Percentiles rank a stretch among this genome's conserved stretches.
phyloP scores from a whole-genome alignment of 2,113 vertebrate species.

The Peromyscus polionotus region DNA sequence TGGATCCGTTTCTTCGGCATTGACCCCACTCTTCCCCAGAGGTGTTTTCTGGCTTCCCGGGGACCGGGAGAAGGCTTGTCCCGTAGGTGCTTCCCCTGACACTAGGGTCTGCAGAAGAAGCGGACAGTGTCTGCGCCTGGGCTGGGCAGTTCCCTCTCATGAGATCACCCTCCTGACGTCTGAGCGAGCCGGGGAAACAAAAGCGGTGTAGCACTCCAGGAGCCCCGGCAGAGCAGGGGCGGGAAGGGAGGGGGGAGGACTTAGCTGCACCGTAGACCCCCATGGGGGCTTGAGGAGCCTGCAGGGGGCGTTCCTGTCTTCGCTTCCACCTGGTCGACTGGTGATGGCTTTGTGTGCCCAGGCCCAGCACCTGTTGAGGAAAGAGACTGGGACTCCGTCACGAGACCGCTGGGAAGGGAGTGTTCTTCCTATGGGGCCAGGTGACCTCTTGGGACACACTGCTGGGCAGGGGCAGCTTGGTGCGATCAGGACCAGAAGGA shows the following conservation, averaged over 20 bases:
- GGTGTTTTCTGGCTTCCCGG: neutral
- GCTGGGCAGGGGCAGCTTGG: neutral
- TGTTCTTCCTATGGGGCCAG: neutral
- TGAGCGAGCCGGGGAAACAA: slow-evolving; percentile 38
- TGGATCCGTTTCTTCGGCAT: slow-evolving; percentile 23
- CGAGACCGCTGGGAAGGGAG: neutral
- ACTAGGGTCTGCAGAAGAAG: neutral
- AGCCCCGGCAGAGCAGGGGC: neutral
- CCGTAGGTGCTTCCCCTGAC: neutral
- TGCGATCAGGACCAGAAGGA: neutral
- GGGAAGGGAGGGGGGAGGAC: neutral
- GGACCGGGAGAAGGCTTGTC: neutral
- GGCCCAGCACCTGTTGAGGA: slow-evolving; percentile 80
- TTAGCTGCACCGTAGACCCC: neutral
- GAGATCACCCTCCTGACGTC: neutral
- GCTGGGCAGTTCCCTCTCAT: neutral
- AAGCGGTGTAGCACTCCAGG: neutral
- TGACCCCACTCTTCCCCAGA: neutral
- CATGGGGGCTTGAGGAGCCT: slow-evolving; percentile 39
- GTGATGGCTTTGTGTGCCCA: neutral
- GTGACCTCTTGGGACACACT: neutral
- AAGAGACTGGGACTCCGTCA: neutral
- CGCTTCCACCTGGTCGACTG: neutral
- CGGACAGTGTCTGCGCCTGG: neutral
- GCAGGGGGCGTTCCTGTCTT: slow-evolving; percentile 69